Evolutionary conservation across 1,140 invertebrate species (phyloP).

Genomic region (Bombus superbus): DNA sequence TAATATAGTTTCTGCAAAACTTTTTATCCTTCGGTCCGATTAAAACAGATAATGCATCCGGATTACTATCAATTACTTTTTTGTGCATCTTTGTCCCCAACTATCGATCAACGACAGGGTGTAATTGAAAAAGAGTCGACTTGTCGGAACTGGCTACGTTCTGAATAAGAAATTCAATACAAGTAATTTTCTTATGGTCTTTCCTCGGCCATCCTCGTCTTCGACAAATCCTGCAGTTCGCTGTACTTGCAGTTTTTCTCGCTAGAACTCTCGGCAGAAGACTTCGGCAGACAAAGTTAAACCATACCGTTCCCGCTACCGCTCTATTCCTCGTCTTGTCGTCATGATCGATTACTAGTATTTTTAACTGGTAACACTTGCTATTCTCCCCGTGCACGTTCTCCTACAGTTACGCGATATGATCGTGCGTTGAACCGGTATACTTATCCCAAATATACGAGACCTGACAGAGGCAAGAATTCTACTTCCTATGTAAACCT

Average conservation of each 20-base stretch:
- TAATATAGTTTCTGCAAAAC: no score
- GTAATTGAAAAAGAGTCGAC: constrained; percentile 43
- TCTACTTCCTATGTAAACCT: no score
- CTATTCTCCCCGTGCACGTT: neutral
- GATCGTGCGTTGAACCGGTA: constrained; percentile 47
- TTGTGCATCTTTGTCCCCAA: constrained; percentile 14
- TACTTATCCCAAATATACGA: neutral
- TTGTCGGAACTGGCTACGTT: constrained; percentile 46
- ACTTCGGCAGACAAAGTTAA: constrained; percentile 42
- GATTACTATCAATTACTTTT: constrained; percentile 59
- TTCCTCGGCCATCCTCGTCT: constrained; percentile 63
- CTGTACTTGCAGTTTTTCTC: constrained; percentile 45
- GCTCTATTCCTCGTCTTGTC: constrained; percentile 30
- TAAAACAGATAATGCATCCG: constrained; percentile 9
- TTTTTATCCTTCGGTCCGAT: neutral
- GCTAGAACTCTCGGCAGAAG: constrained; percentile 25
- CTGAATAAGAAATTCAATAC: constrained; percentile 76
- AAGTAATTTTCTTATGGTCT: constrained; percentile 80
- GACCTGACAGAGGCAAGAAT: no score
- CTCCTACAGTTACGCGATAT: constrained; percentile 7
- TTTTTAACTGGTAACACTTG: constrained; percentile 58
- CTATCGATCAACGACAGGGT: constrained; percentile 57
- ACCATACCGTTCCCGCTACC: constrained; percentile 20
- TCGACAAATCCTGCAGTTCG: constrained; percentile 47
- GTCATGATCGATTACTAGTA: constrained; percentile 53